phyloP scores from a whole-genome alignment of 2,888 invertebrate genomes.

The Elysia crispata region DNA sequence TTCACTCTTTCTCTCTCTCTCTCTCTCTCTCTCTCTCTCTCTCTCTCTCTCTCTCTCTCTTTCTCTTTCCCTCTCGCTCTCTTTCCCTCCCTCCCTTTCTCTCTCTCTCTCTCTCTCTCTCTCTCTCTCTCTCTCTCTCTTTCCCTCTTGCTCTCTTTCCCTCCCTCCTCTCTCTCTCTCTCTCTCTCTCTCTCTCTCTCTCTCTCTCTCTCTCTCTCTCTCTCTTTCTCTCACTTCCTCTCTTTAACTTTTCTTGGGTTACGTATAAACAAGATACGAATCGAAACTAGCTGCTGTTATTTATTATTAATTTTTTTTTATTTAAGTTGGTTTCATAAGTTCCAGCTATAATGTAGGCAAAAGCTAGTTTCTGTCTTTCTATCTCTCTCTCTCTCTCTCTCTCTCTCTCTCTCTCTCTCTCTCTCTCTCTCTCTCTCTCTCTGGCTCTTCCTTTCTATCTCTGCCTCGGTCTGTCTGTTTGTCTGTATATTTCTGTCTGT shows the following conservation, averaged over 20 bases:
- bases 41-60: no score
- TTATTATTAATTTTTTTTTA: background rate
- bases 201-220: background rate
- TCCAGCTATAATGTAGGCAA: no score
- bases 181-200: background rate
- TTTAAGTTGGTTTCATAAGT: no score
- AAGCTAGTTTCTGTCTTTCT: no score
- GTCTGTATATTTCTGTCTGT: background rate
- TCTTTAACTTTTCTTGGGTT: background rate
- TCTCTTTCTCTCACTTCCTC: background rate
- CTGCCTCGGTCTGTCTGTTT: background rate
- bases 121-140: no score
- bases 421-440: slow-evolving; percentile 10
- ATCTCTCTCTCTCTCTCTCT: background rate
- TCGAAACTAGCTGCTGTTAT: background rate
- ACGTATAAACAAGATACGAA: background rate
- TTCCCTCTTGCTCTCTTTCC: no score
- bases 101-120: no score
- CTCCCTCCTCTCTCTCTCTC: background rate
- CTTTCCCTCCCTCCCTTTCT: no score
- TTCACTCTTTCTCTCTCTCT: no score
- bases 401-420: slow-evolving; percentile 13
- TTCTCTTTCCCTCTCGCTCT: no score
- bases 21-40: no score
- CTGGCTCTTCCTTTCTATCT: background rate